Evolutionary conservation across 2,888 invertebrate genomes (phyloP).

Genomic region (Drosophila merina): DNA sequence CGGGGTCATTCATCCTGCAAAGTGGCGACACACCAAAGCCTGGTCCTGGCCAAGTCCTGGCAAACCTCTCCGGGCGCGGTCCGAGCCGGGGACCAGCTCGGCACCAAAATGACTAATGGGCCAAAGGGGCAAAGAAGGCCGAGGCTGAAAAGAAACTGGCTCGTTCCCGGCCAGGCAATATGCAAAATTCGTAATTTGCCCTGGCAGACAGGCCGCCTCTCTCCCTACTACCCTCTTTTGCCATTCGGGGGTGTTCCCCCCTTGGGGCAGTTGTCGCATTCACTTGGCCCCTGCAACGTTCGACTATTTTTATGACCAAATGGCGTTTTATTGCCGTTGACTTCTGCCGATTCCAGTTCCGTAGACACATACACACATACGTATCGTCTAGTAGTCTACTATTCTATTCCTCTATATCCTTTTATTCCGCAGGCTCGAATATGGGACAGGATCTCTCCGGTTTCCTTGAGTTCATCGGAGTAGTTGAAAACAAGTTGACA

Average conservation of each 20-base stretch:
- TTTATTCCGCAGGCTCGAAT: slow-evolving; percentile 20
- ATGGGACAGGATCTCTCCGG: slow-evolving; percentile 31
- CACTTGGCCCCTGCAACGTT: slow-evolving; percentile 57
- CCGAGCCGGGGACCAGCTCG: neutral
- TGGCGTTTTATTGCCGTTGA: slow-evolving; percentile 78
- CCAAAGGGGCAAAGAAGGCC: slow-evolving; percentile 36
- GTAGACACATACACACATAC: neutral
- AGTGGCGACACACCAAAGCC: slow-evolving; percentile 78
- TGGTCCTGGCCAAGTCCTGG: slow-evolving; percentile 32
- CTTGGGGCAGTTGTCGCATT: slow-evolving; percentile 47
- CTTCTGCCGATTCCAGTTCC: slow-evolving; percentile 34
- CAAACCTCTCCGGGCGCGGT: slow-evolving; percentile 11
- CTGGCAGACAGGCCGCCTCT: slow-evolving; percentile 56
- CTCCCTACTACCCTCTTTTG: neutral
- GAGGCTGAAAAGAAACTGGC: slow-evolving; percentile 40
- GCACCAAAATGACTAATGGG: slow-evolving; percentile 70
- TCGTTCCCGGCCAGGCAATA: slow-evolving; percentile 63
- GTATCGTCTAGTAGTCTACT: slow-evolving; percentile 22
- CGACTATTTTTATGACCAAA: slow-evolving; percentile 80
- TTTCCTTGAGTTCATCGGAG: slow-evolving; percentile 15
- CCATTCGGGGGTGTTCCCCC: slow-evolving; percentile 4
- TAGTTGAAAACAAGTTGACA: slow-evolving; percentile 75
- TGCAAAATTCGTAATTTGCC: slow-evolving; percentile 78
- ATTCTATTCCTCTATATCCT: slow-evolving; percentile 24
- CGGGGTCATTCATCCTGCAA: slow-evolving; percentile 78